phyloP scores from a whole-genome alignment of 2,888 invertebrate species.

The Limnephilus lunatus region DNA sequence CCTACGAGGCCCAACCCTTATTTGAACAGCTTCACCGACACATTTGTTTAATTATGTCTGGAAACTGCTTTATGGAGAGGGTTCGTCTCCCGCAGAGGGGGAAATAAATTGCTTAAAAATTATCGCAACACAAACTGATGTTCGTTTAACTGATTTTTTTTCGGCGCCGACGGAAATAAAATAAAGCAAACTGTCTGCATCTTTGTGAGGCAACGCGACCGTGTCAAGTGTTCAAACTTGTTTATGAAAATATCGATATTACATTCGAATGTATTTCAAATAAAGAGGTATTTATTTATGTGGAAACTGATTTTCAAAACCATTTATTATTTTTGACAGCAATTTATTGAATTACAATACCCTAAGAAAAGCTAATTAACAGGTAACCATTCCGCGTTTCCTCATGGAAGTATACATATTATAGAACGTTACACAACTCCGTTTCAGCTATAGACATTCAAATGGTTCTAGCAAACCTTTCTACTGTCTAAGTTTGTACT shows the following conservation, averaged over 20 bases:
- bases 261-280: too few species aligned
- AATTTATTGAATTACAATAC: too few species aligned
- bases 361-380: too few species aligned
- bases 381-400: too few species aligned
- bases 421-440: too few species aligned
- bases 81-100: conserved; percentile 46
- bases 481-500: too few species aligned
- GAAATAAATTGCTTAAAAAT: conserved; percentile 52
- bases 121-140: conserved; percentile 47
- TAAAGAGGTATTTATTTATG: too few species aligned
- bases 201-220: neutral
- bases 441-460: too few species aligned
- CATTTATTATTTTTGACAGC: too few species aligned
- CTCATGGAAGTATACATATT: too few species aligned
- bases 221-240: neutral
- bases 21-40: conserved; percentile 61
- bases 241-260: neutral
- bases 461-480: too few species aligned
- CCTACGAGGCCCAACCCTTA: conserved; percentile 55
- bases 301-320: too few species aligned
- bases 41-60: conserved; percentile 63
- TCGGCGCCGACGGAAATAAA: neutral
- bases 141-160: conserved; percentile 33
- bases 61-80: conserved; percentile 54
- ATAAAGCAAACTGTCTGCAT: neutral